These are phyloP conservation scores for Alectoris magna DNA, from an alignment of 2,797 vertebrate species.

Conservation along the genomic window DNA sequence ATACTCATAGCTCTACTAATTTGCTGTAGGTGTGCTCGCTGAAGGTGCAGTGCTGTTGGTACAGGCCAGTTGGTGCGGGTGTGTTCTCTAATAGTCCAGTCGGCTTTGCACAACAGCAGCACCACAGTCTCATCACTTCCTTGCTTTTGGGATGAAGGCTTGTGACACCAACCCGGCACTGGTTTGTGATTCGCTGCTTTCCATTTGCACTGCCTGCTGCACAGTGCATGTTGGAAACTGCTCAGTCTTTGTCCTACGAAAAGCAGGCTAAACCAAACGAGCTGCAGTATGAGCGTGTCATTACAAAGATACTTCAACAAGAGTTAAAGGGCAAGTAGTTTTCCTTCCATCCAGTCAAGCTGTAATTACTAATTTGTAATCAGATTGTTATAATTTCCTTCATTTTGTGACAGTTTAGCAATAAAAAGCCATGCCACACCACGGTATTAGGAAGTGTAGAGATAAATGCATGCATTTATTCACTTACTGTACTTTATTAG, in stretches of 20 bases:
- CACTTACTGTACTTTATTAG: conserved; percentile 2
- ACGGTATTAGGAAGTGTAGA: not conserved
- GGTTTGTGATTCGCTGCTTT: fast-evolving
- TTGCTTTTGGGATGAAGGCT: not conserved
- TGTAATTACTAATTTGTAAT: conserved; percentile 1
- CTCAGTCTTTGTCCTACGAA: not conserved
- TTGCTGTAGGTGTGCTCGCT: not conserved
- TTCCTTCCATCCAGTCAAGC: not conserved
- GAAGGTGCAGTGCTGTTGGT: not conserved
- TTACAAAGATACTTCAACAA: not conserved
- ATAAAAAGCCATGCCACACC: not conserved
- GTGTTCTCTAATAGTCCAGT: fast-evolving
- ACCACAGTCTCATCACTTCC: not conserved
- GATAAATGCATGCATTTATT: conserved; percentile 1
- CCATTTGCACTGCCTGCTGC: not conserved
- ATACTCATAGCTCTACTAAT: fast-evolving
- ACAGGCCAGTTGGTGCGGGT: fast-evolving
- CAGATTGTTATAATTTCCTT: not conserved
- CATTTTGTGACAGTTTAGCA: not conserved
- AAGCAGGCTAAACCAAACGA: not conserved
- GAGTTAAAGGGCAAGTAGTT: not conserved
- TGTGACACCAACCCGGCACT: not conserved
- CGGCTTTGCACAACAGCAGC: not conserved
- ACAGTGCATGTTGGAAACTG: not conserved
- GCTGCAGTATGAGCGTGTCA: not conserved